These are phyloP conservation scores for Adrianichthys oophorus DNA, from an alignment of 2,797 vertebrate species.

Conservation along the genomic window DNA sequence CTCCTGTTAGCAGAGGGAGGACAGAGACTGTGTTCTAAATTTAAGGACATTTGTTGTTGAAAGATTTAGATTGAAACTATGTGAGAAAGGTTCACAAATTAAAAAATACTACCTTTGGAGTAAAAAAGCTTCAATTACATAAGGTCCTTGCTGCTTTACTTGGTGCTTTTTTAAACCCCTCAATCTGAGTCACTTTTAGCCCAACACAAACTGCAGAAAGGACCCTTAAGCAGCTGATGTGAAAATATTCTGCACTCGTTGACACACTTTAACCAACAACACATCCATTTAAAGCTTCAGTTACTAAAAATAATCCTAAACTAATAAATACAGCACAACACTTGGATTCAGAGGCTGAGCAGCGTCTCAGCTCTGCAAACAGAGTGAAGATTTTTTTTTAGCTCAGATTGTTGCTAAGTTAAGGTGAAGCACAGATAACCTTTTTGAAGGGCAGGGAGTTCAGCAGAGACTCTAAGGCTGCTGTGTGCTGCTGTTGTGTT, in stretches of 20 bases:
- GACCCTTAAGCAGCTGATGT: constrained; percentile 49
- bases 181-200: constrained; percentile 7
- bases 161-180: not conserved
- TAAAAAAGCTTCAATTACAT: too few species aligned
- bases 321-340: constrained; percentile 74
- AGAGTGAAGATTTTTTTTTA: constrained; percentile 55
- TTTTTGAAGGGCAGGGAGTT: constrained; percentile 12
- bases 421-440: constrained; percentile 11
- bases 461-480: not conserved
- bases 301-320: constrained; percentile 69
- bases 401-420: constrained; percentile 38
- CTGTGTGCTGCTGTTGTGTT: too few species aligned
- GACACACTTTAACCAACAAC: constrained; percentile 63
- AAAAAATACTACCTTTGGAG: too few species aligned
- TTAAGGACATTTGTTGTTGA: too few species aligned
- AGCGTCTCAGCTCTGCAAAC: constrained; percentile 53
- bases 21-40: too few species aligned
- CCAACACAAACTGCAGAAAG: constrained; percentile 13
- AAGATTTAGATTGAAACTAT: too few species aligned
- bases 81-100: too few species aligned
- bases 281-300: constrained; percentile 49
- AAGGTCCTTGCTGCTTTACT: constrained; percentile 4
- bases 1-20: too few species aligned
- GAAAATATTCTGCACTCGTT: constrained; percentile 59
- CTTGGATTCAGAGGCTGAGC: constrained; percentile 45